phyloP scores from a whole-genome alignment of 2,113 vertebrate species.

The Sprattus sprattus region DNA sequence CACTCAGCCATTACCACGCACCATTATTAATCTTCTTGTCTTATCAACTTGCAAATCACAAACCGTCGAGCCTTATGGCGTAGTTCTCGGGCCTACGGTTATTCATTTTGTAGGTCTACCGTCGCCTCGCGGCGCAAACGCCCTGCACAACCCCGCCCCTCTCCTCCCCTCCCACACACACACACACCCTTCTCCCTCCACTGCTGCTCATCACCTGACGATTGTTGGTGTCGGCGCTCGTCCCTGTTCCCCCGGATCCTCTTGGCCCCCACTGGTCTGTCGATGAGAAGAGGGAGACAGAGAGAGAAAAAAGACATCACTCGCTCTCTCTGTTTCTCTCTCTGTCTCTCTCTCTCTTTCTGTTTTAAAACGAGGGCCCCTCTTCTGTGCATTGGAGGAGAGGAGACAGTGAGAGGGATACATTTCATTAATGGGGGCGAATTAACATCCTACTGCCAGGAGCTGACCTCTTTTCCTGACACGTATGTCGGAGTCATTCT shows the following conservation, averaged over 20 bases:
- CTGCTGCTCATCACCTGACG: conserved; percentile 95
- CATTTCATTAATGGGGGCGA: conserved; percentile 92
- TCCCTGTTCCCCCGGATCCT: conserved; percentile 84
- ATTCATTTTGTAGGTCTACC: conserved; percentile 99
- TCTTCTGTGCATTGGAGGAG: conserved; percentile 73
- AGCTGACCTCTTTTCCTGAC: conserved; percentile 88
- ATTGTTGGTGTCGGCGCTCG: conserved; percentile 93
- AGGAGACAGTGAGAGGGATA: conserved; percentile 78
- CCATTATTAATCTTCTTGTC: conserved; percentile 99
- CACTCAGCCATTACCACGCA: conserved; percentile 97
- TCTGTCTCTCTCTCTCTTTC: conserved; percentile 45
- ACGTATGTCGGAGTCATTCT: conserved; percentile 80
- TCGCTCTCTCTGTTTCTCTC: conserved; percentile 68
- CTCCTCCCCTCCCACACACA: not conserved
- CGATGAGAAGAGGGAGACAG: conserved; percentile 31
- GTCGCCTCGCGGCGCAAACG: conserved; percentile 85
- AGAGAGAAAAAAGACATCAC: conserved; percentile 48
- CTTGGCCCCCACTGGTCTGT: conserved; percentile 68
- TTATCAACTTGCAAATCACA: conserved; percentile 99
- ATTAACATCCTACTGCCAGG: conserved; percentile 87
- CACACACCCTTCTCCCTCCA: not conserved
- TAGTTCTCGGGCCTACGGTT: conserved; percentile 98
- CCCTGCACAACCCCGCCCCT: not conserved
- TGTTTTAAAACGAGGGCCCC: conserved; percentile 61
- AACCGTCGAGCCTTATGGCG: conserved; percentile 99